These are phyloP conservation scores for Hermaeophaga mercurialis DNA, from an alignment of 2,888 invertebrate species.

Conservation along the genomic window DNA sequence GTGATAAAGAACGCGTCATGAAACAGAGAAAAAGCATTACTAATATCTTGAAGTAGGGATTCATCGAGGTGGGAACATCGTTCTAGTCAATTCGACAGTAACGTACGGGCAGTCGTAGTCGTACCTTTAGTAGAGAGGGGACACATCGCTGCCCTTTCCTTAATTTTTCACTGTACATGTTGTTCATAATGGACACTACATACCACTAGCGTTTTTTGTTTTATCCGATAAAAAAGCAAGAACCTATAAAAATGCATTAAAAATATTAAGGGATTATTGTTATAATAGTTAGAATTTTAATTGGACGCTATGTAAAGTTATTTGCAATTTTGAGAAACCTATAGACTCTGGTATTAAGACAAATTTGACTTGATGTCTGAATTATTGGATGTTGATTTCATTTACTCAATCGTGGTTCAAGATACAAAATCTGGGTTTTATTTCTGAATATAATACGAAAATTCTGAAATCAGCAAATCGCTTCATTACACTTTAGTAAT, in stretches of 20 bases:
- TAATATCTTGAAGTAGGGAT: too few relatives aligned
- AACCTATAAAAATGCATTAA: slow-evolving; percentile 3
- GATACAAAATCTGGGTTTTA: not conserved
- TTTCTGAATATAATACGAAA: not conserved
- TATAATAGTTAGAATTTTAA: not conserved
- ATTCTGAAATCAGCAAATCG: not conserved
- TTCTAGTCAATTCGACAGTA: too few relatives aligned
- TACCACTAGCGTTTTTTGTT: slow-evolving; percentile 5
- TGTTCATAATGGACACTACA: slow-evolving; percentile 13
- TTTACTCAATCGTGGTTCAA: not conserved
- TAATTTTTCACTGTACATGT: slow-evolving; percentile 8
- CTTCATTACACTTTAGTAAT: too few relatives aligned
- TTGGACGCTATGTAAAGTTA: not conserved
- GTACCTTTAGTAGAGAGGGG: too few relatives aligned
- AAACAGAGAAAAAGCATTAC: too few relatives aligned
- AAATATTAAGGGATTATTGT: slow-evolving; percentile 7
- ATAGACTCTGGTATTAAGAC: not conserved
- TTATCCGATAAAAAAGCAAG: slow-evolving; percentile 8
- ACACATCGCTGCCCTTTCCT: too few relatives aligned
- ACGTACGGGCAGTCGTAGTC: too few relatives aligned
- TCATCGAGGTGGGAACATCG: too few relatives aligned
- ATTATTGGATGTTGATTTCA: not conserved
- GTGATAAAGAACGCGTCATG: too few relatives aligned
- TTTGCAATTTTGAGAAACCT: slow-evolving; percentile 13
- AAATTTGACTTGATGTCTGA: slow-evolving; percentile 9